phyloP scores from a whole-genome alignment of 2,797 vertebrate genomes.

The Characodon lateralis region DNA sequence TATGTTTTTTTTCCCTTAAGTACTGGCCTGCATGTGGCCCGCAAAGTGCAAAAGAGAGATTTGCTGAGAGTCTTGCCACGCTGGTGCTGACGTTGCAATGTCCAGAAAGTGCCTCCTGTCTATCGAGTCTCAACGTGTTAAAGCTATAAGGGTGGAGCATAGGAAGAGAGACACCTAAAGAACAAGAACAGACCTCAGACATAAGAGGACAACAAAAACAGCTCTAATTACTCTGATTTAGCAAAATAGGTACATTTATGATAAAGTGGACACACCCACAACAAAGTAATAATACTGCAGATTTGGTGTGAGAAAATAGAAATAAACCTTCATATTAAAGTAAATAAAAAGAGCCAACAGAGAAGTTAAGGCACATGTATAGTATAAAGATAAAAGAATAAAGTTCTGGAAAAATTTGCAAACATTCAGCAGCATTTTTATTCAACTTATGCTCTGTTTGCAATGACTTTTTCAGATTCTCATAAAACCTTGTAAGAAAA shows the following conservation, averaged over 20 bases:
- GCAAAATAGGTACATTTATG: conserved; percentile 29
- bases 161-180: conserved; percentile 28
- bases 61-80: conserved; percentile 46
- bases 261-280: conserved; percentile 21
- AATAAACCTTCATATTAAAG: conserved; percentile 4
- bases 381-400: conserved; percentile 4
- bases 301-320: conserved; percentile 1
- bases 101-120: conserved; percentile 53
- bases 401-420: neutral
- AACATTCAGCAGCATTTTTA: no score
- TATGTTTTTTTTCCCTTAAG: conserved; percentile 17
- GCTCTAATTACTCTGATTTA: conserved; percentile 26
- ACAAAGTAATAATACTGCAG: conserved; percentile 20
- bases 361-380: neutral
- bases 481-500: no score
- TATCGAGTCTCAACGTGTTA: conserved; percentile 39
- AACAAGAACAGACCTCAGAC: conserved; percentile 12
- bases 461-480: no score
- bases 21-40: conserved; percentile 23
- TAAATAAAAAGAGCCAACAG: conserved; percentile 14
- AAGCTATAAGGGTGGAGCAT: conserved; percentile 30
- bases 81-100: conserved; percentile 65
- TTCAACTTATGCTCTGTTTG: no score
- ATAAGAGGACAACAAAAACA: conserved; percentile 12
- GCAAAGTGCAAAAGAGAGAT: conserved; percentile 31